phyloP scores from a whole-genome alignment of 2,888 invertebrate genomes.

The Cheilosia vulpina region DNA sequence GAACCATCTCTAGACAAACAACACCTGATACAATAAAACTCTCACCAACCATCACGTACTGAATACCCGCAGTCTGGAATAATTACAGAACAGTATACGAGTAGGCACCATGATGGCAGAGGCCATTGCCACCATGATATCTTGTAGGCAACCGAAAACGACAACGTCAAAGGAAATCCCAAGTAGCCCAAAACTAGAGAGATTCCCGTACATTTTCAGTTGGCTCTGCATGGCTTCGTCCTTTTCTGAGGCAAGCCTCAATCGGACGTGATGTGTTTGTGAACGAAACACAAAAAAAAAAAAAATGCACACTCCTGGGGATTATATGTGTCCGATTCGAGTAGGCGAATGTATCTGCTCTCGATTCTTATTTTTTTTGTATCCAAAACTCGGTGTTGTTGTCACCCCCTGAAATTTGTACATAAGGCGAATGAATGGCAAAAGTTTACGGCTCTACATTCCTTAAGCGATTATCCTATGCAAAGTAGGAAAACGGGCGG shows the following conservation, averaged over 20 bases:
- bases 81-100: slow-evolving; percentile 54
- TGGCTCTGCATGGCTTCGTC: slow-evolving; percentile 1
- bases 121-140: slow-evolving; percentile 30
- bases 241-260: slow-evolving; percentile 50
- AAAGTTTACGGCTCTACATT: slow-evolving; percentile 52
- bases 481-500: slow-evolving; percentile 43
- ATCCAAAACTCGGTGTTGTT: slow-evolving; percentile 17
- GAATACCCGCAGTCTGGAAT: slow-evolving; percentile 64
- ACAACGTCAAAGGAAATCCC: slow-evolving; percentile 62
- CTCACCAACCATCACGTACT: slow-evolving; percentile 63
- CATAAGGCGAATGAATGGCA: not conserved
- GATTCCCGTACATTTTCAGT: slow-evolving; percentile 36
- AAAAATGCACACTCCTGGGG: slow-evolving; percentile 60
- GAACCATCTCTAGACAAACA: slow-evolving; percentile 46
- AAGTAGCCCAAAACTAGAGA: slow-evolving; percentile 51
- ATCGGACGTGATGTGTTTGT: slow-evolving; percentile 71
- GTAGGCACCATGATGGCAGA: slow-evolving; percentile 3
- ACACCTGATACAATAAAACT: slow-evolving; percentile 69
- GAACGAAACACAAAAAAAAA: slow-evolving; percentile 45
- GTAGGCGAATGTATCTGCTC: slow-evolving; percentile 24
- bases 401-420: slow-evolving; percentile 27
- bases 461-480: slow-evolving; percentile 57
- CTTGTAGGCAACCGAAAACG: slow-evolving; percentile 19
- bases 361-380: slow-evolving; percentile 15
- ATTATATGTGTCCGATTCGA: slow-evolving; percentile 60